Conservation (phyloP, 2,888 invertebrate species). For the Dugesia japonica region DNA sequence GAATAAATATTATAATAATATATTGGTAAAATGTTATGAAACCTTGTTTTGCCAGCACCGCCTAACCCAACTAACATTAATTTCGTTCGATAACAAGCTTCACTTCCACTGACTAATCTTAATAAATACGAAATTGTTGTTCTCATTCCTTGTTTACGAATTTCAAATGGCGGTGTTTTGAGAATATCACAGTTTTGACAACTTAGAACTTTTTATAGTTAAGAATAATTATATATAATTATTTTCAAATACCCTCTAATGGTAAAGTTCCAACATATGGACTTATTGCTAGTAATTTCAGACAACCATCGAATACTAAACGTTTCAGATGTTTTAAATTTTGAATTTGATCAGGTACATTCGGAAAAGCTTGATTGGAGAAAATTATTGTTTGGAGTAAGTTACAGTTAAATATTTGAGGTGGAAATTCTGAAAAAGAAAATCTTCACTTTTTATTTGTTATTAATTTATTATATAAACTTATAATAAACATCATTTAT, state of each 20-base stretch:
- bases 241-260: neutral
- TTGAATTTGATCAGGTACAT: slow-evolving; percentile 40
- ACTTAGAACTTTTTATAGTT: neutral
- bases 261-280: neutral
- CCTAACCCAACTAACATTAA: slow-evolving; percentile 48
- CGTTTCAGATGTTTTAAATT: neutral
- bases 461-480: too few relatives aligned
- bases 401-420: slow-evolving; percentile 38
- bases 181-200: slow-evolving; percentile 35
- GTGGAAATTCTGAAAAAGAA: slow-evolving; percentile 38
- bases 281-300: slow-evolving; percentile 26
- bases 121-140: slow-evolving; percentile 42
- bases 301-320: slow-evolving; percentile 32
- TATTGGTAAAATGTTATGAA: slow-evolving; percentile 25
- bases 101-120: slow-evolving; percentile 41
- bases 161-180: slow-evolving; percentile 45
- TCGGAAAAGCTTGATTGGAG: slow-evolving; percentile 40
- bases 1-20: neutral
- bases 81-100: slow-evolving; percentile 44
- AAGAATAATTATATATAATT: neutral
- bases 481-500: too few relatives aligned
- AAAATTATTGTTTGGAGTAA: slow-evolving; percentile 39
- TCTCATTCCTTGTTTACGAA: slow-evolving; percentile 40
- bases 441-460: too few relatives aligned
- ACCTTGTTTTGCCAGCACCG: slow-evolving; percentile 49